Base-by-base conservation (phyloP, 2,888 invertebrate species). In the Graphium colonna region DNA sequence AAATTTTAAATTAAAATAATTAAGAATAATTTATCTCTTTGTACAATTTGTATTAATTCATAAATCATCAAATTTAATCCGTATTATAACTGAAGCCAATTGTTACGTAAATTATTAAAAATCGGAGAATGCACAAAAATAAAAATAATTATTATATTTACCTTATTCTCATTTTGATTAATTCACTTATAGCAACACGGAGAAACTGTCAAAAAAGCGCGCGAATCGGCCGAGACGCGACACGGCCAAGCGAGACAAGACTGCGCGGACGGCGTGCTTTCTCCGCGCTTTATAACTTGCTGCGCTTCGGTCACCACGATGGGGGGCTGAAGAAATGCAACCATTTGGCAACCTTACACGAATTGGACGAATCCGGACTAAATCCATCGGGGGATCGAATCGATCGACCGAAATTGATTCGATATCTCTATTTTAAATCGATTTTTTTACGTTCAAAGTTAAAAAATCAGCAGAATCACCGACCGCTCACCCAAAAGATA, bases 241-340 rank as follows among this genome's bases (percentile, higher is more conserved):
- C 51, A 56, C 47, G 53, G 61, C 55, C 46, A 49, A 52, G 47
- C 57, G 59, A 57, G 55, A 42, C 56, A 55, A 61, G 60, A 67
- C 67, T 68, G 71, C 78, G 78, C 71, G 75, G 58, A 60, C 73
- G 73, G 67, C 66, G 75, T 75, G 85, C 88, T 88, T 88, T 89
- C 88, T 82, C 88, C 75, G 56, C 72, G 70, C 82, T 86, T 84
- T 89, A 89, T 89, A 88, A 85, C 78, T 71, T 80, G 77, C 69
- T 64, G 53, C 60, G 57, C 58, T 45, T 59, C 61, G 61, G 60
- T 62, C 57, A 58, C 55, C 67, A 62, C 63, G 63, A 51, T 64
- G 75, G 79, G 79, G 82, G 77, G 75, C 69, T 73, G 71, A 78
- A 79, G 79, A 82, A 82, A 82, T 76, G 75, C 76, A 82, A 80